Percentiles rank a stretch among this genome's conserved stretches.
phyloP scores from a whole-genome alignment of 2,113 vertebrate species.

The Atlantisia rogersi region DNA sequence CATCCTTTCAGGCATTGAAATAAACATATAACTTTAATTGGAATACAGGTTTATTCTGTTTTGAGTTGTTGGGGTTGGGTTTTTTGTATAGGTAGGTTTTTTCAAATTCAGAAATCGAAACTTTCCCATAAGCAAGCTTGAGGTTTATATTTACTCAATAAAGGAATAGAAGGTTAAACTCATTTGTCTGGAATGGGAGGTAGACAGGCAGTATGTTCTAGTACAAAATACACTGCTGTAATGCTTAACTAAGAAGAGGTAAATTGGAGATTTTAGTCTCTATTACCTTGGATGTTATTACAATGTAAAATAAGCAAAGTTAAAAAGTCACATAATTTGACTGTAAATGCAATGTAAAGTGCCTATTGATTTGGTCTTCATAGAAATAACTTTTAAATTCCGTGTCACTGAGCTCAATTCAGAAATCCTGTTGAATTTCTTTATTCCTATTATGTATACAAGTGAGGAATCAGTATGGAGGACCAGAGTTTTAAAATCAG shows the following conservation, averaged over 20 bases:
- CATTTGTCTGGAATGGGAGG: background rate
- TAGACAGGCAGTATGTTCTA: background rate
- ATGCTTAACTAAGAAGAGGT: background rate
- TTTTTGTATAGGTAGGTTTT: background rate
- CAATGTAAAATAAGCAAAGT: background rate
- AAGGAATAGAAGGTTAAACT: background rate
- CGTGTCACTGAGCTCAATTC: background rate
- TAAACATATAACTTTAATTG: background rate
- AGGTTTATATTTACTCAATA: background rate
- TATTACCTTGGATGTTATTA: background rate
- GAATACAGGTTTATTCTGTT: background rate
- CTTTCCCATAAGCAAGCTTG: background rate
- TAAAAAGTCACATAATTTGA: background rate
- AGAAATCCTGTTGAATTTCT: background rate
- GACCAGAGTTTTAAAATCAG: background rate
- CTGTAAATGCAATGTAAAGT: background rate
- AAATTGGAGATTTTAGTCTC: background rate
- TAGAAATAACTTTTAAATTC: background rate
- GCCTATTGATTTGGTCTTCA: background rate
- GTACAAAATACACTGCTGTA: background rate
- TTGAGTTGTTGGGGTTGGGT: background rate
- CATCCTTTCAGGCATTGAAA: background rate
- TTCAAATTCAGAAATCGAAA: background rate
- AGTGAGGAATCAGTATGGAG: background rate
- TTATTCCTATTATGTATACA: background rate